Evolutionary conservation across 1,140 invertebrate genomes (phyloP), one percentile per base, ranked within the genome.

Genomic region (Drosophila miranda): DNA sequence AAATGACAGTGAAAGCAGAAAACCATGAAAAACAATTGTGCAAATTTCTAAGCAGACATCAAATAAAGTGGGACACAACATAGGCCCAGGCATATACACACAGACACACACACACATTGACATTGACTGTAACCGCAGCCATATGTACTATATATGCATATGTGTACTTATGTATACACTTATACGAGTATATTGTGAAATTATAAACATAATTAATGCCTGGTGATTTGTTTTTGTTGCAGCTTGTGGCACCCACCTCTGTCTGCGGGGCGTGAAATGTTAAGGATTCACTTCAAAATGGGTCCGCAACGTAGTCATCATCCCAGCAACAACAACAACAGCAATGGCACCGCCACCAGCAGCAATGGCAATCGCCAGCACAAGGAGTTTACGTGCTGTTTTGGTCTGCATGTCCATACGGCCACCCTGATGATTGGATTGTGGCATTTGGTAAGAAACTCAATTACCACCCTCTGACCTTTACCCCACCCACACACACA

Each of bases 321-420:
- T 45, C 13, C 64, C 58, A 79, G 48, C 61, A 78, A 74, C 50
- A 87, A 83, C 62, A 66, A 76, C 45, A 70, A 46, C 21, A 52
- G 34, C 61, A 68, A 49, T 11, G 59, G 46, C 41, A 63, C 46
- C 45, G 38, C 44, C 28, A 70, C 43, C 48, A 60, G 26, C 34
- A 60, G 34, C 19, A 56, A 28, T 34, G 62, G 28, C 41, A 48
- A 54, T 48, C 69, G 78, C 21, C 92, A 92, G 72, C 94, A 93
- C 61, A 91, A 91, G 75, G 94, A 95, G 84, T 96, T 95, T 94
- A 93, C 93, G 61, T 96, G 95, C 91, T 96, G 94, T 83, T 94
- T 96, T 77, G 96, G 96, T 84, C 93, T 96, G 30, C 96, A 97
- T 92, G 96, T 97, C 13, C 93, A 95, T 63, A 96, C 95, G 38